Conservation (phyloP, 2,888 invertebrate species). For the Polydrusus tereticollis region DNA sequence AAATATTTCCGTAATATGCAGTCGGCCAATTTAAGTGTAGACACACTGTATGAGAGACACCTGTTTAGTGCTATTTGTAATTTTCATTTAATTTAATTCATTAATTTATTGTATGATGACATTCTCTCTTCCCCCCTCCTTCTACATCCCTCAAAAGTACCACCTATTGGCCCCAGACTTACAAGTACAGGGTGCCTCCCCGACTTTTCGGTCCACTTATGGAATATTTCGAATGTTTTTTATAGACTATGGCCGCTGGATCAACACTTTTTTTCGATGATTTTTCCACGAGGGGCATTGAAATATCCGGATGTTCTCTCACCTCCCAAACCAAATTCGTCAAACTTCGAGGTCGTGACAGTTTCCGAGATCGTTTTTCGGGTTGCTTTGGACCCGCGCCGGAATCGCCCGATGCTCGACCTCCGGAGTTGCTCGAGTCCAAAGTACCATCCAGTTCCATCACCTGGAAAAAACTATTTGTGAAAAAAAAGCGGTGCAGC, state of each 20-base stretch:
- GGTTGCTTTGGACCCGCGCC: constrained; percentile 81
- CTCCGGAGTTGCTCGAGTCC: constrained; percentile 91
- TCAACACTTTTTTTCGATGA: constrained; percentile 62
- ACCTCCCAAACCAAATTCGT: constrained; percentile 90
- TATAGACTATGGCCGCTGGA: constrained; percentile 65
- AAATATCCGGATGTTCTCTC: constrained; percentile 60
- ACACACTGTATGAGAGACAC: too few species aligned
- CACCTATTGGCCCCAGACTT: constrained; percentile 52
- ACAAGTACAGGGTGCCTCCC: constrained; percentile 66
- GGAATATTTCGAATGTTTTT: constrained; percentile 69
- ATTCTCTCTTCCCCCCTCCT: constrained; percentile 8
- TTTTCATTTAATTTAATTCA: too few species aligned
- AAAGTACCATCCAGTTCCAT: constrained; percentile 83
- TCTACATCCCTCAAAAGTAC: constrained; percentile 9
- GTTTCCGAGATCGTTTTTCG: constrained; percentile 83
- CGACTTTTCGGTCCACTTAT: constrained; percentile 65
- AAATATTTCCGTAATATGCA: too few species aligned
- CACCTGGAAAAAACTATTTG: too few species aligned
- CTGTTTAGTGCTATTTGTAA: too few species aligned
- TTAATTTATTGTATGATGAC: background rate
- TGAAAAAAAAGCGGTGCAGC: too few species aligned
- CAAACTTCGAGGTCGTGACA: constrained; percentile 87
- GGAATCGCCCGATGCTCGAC: constrained; percentile 88
- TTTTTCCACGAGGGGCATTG: constrained; percentile 62
- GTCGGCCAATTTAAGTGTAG: too few species aligned